Evolutionary conservation across 30 jellyfish, hydroid and myxozoan species (phyloP), one percentile per base, ranked within the genome.

Genomic region (Aurelia coerulea): DNA sequence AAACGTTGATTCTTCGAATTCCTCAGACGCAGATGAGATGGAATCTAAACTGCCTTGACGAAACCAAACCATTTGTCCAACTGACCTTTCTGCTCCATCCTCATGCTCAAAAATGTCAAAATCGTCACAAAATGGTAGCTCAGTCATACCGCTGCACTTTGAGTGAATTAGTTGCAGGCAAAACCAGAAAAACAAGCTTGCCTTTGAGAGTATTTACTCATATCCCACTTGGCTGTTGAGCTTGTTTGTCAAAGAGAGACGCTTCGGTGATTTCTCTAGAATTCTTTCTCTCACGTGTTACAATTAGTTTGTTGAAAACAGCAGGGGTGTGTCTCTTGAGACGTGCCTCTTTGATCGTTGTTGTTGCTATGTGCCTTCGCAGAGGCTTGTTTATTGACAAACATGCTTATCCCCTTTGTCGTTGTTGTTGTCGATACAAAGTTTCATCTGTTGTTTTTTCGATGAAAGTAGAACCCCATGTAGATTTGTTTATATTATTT

Each of bases 41-140:
- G 90, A 81, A 19, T 81, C 90, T 13, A 81, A 41, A 65, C 90
- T 81, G 77, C 68, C 35, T 29, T 81, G 90, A 7, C 90, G 90
- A 51, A 81, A 70, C 90, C 90, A 81, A 10, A 41, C 73, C 83
- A 54, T 70, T 29, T 69, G 65, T 5, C 74, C 81, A 12, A 64
- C 37, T n/a, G 50, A 77, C 2, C 53, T 68, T 11, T 41, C 87
- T 11, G 39, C 51, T 12, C 32, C 17, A 16, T 15, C 74, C 46
- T 19, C 32, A 18, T 41, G 67, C 29, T 41, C 78, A 7, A 77
- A 64, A 33, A 60, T 52, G 10, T 77, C 87, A 1, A 32, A 77
- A 18, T 39, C 32, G 49, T 41, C 46, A 15, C 13, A 13, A 32
- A 62, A 70, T 65, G 39, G 18, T 46, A 10, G 52, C 18, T 23